Evolutionary conservation across 2,888 invertebrate genomes (phyloP), one percentile per base, ranked within the genome.

Genomic region (Rosalia funebris): DNA sequence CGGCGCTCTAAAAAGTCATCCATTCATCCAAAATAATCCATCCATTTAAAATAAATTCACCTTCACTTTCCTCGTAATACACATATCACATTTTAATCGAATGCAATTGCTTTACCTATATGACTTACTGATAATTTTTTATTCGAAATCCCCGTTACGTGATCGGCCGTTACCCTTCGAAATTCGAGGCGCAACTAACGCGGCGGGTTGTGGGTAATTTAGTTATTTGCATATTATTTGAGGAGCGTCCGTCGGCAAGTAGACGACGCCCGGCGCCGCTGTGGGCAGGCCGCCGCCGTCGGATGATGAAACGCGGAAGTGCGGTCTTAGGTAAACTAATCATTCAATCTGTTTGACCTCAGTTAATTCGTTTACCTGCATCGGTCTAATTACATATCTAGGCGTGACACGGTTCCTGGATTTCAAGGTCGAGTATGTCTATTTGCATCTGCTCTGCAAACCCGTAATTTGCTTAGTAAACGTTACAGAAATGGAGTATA

Each of bases 321-420:
- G 79, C 78, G 79, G 79, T 78, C 76, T 76, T 72, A 76, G 72
- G 73, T 79, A 80, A 80, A 79, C 79, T 79, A 80, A 80, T 80
- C 79, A 78, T 72, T 75, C 75, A 77, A 79, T 79, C 79, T 80
- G 78, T 79, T 80, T 79, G 80, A 81, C 81, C 81, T 79, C 79
- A 77, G 69, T 72, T 80, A 80, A 81, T 81, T 78, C 74, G 71
- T 74, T 79, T 80, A 79, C 78, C 78, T 79, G 77, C 74, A 71
- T 70, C 70, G 71, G 69, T 72, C 60, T 68, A 72, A 71, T 70
- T 70, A 65, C 60, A 63, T 63, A 62, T 60, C 55, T 60, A 55
- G 55, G n/a, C 44, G 34, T 45, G 55, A 55, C 59, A 58, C 57
- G 59, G 57, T 61, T 66, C 62, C 62, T 34, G 55, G 50, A 54